Evolutionary conservation across 2,797 vertebrate species (phyloP).

Genomic region (Synaphobranchus kaupii): DNA sequence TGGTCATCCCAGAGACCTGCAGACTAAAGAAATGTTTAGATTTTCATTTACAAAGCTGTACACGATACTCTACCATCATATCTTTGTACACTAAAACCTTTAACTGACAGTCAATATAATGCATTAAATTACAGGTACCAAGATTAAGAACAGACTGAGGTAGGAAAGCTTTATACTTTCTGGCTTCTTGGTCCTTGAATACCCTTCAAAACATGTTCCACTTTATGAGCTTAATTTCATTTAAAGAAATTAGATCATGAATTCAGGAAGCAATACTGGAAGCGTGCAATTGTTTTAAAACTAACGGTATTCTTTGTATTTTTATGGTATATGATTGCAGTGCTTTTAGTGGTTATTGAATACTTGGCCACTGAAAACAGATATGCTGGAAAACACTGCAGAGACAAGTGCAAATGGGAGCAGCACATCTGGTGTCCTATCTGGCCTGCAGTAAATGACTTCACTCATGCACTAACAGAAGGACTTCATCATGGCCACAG

Average conservation of each 20-base stretch:
- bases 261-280: background rate
- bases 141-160: background rate
- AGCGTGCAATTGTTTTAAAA: background rate
- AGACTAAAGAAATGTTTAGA: too few species aligned
- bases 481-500: constrained; percentile 16
- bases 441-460: constrained; percentile 21
- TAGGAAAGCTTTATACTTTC: background rate
- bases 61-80: background rate
- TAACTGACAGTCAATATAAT: background rate
- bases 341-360: background rate
- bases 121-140: background rate
- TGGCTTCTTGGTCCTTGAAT: background rate
- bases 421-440: constrained; percentile 31
- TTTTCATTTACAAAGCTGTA: background rate
- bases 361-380: constrained; percentile 30
- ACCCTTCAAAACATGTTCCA: background rate
- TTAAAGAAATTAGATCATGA: background rate
- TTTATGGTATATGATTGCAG: background rate
- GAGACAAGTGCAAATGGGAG: constrained; percentile 34
- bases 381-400: background rate
- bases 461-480: background rate
- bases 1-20: background rate
- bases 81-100: background rate
- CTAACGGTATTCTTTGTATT: background rate
- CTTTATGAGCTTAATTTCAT: background rate